Base-by-base conservation (phyloP, 2,113 vertebrate genomes). In the Guaruba guarouba region DNA sequence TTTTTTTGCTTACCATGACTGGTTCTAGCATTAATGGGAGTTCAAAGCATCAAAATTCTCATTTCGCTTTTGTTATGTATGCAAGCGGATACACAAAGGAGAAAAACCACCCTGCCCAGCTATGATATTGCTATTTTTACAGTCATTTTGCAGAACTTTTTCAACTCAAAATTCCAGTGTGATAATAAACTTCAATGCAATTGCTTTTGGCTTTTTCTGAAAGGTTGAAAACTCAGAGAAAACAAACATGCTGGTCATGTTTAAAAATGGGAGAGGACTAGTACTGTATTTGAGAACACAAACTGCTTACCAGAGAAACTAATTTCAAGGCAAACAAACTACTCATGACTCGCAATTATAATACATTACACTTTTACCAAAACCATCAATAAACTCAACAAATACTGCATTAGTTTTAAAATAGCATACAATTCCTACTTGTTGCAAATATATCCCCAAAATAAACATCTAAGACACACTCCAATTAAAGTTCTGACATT, bases 281-380 rank as follows among this genome's bases (percentile, higher is more conserved):
- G 15, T 51, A 85, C 11, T 44, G 14, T 17, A 57, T 64, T 73
- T 1, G 4, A 81, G 49, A 81, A 39, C 63, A 71, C 24, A 73
- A 75, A 33, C 20, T 76, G 62, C 44, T 87, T 83, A 66, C 4
- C 35, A 63, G 11, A 81, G 24, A 82, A 89, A 68, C 8, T 37
- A 37, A 15, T 74, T 86, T 80, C 22, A 67, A 15, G 37, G 41
- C 20, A 85, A 75, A 76, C 7, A 64, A 80, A 52, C 14, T 39
- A 27, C n/a, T 55, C 0, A 0, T 3, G 5, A 64, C 37, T 46
- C 29, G 11, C 19, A 73, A 6, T n/a, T 52, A 17, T 37, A 82
- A 87, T 9, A 46, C 23, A 73, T 10, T 82, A 9, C 11, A 70
- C 13, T 95, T 88, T 44, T 17, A 74, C 10, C 20, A 62, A 76